These are phyloP conservation scores for Cheilosia soror DNA, from an alignment of 2,888 invertebrate genomes.

Conservation along the genomic window DNA sequence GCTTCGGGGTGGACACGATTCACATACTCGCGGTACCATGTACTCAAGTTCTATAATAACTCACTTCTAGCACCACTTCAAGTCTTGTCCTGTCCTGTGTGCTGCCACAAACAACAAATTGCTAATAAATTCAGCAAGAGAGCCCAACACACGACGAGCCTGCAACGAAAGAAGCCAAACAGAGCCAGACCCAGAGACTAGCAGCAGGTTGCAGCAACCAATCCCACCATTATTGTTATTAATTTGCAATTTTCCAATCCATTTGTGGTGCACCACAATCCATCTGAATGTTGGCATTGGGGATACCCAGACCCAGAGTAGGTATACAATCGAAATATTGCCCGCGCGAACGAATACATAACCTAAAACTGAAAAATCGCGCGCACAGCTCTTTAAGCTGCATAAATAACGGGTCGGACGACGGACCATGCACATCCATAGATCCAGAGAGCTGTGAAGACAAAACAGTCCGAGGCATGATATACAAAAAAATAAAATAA, in stretches of 20 bases:
- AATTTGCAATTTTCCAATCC: conserved; percentile 75
- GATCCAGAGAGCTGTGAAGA: conserved; percentile 55
- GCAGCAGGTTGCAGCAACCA: conserved; percentile 71
- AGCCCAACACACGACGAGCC: conserved; percentile 16
- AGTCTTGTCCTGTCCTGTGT: conserved; percentile 48
- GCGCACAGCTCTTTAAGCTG: conserved; percentile 62
- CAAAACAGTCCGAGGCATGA: conserved; percentile 62
- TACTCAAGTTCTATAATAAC: conserved; percentile 48
- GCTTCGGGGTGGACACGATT: conserved; percentile 71
- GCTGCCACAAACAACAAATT: conserved; percentile 50
- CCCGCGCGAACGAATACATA: conserved; percentile 65
- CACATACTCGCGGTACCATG: conserved; percentile 58
- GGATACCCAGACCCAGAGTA: neutral
- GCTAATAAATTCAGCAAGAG: conserved; percentile 46
- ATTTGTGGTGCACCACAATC: conserved; percentile 72
- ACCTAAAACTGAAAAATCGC: conserved; percentile 67
- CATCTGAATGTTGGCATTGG: conserved; percentile 52
- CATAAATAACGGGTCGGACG: conserved; percentile 56
- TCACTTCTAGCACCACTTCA: conserved; percentile 55
- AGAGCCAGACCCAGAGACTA: conserved; percentile 9
- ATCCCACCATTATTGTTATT: conserved; percentile 74
- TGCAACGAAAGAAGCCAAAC: conserved; percentile 14
- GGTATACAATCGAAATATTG: conserved; percentile 30
- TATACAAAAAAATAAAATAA: conserved; percentile 21
- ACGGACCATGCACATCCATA: conserved; percentile 44